Conservation (phyloP, 1,140 invertebrate species). For the Magallana ariakensis region DNA sequence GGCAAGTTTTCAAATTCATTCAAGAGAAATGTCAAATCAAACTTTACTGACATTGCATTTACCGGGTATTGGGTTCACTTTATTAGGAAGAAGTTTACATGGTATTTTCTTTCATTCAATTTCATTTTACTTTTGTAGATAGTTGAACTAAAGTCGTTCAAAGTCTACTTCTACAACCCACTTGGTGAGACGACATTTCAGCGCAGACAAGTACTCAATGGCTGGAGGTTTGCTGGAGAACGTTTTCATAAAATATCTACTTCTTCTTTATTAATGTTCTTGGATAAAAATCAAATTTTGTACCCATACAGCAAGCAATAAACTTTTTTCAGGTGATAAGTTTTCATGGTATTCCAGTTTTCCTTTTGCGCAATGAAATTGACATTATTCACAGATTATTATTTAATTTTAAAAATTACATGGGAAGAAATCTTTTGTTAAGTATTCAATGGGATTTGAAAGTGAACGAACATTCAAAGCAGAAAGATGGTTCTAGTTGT, state of each 20-base stretch:
- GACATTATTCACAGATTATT: neutral
- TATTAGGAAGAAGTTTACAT: neutral
- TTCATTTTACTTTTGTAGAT: neutral
- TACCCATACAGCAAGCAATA: neutral
- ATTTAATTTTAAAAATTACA: slow-evolving; percentile 24
- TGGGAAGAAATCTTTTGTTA: slow-evolving; percentile 1
- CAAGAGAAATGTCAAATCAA: neutral
- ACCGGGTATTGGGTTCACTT: neutral
- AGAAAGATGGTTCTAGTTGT: slow-evolving; percentile 3
- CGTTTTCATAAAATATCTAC: neutral
- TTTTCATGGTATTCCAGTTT: neutral
- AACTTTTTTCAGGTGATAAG: neutral
- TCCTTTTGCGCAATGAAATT: neutral
- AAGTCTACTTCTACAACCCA: slow-evolving; percentile 7
- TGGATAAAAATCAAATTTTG: neutral
- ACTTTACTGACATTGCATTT: neutral
- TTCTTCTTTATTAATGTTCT: neutral
- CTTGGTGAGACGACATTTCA: slow-evolving; percentile 4
- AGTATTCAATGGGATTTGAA: neutral
- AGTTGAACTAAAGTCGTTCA: slow-evolving; percentile 14
- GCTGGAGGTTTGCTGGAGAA: neutral
- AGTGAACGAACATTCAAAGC: slow-evolving; percentile 8
- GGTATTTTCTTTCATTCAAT: neutral
- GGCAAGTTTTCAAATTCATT: slow-evolving; percentile 25
- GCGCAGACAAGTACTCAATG: slow-evolving; percentile 20